Evolutionary conservation across 2,888 invertebrate genomes (phyloP), one percentile per base, ranked within the genome.

Genomic region (Mimumesa dahlbomi): DNA sequence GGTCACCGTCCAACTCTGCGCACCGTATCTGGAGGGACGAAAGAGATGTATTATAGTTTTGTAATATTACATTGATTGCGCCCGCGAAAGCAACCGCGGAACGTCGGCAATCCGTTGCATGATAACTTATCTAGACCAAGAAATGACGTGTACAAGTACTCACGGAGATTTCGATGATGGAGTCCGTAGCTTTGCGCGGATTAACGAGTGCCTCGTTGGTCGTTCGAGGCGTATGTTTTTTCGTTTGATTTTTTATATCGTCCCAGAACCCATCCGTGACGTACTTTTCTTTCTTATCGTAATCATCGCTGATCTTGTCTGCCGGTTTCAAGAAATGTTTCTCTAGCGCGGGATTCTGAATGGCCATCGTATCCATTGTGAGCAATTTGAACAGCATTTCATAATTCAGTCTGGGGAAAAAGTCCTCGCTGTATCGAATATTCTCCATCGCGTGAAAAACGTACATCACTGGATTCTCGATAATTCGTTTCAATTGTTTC

Each of bases 401-500:
- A 53, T 91, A 92, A 81, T 95, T 91, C 11, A 94, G 89, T 42
- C 89, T 87, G 0, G 95, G 94, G 86, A 94, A 95, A 83, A 93
- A 94, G 42, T 92, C 91, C 13, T 90, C 90, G 21, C 91, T 91
- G 79, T 94, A 93, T 73, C 92, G 91, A 5, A 96, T 88, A 88
- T 94, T 94, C 70, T 94, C 91, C 72, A 96, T 85, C 0, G 95
- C 94, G 71, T 92, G 90, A 29, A 96, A 90, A 2, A 95, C 87
- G 85, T 94, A 93, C 91, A 94, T 92, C 0, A 95, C 91, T 0
- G 95, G 95, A 72, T 94, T 92, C 83, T 95, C 94, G 1, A 93
- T 89, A 34, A 96, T 93, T 67, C 93, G 91, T 7, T 93, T 92
- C 54, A 96, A 89, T 52, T 92, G 91, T 77, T 93, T 92, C 85